Conservation (phyloP, 2,797 vertebrate genomes). For the Morelia viridis region DNA sequence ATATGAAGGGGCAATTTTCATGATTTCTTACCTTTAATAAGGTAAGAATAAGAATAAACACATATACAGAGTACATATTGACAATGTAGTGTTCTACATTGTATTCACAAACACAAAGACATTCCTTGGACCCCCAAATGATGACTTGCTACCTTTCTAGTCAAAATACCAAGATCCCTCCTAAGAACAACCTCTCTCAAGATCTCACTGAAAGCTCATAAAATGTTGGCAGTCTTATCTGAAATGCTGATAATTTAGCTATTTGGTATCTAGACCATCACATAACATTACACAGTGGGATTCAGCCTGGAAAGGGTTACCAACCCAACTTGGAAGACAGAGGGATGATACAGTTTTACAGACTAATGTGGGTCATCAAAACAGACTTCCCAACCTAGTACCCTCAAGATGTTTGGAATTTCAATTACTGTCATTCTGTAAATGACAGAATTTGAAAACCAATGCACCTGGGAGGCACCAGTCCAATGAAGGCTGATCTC, state of each 20-base stretch:
- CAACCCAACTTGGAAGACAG: background rate
- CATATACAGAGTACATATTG: background rate
- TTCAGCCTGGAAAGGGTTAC: background rate
- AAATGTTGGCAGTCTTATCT: background rate
- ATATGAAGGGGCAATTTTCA: background rate
- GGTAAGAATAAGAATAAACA: background rate
- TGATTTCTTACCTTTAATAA: background rate
- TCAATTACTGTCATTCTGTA: background rate
- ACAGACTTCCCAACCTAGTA: background rate
- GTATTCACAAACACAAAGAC: background rate
- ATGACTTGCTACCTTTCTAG: background rate
- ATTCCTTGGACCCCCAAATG: background rate
- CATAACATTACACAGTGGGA: background rate
- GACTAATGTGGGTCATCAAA: too few species aligned
- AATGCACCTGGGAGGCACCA: background rate
- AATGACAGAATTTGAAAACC: background rate
- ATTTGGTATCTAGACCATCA: background rate
- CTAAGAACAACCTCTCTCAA: background rate
- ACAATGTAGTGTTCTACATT: background rate
- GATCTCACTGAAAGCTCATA: background rate
- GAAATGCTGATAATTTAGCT: background rate
- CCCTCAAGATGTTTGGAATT: background rate
- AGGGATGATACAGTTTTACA: background rate
- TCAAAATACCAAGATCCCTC: background rate
- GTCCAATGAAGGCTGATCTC: background rate